These are phyloP conservation scores for Parazoanthus darwini DNA, from an alignment of 92 coral and sea anemone genomes.

Conservation along the genomic window DNA sequence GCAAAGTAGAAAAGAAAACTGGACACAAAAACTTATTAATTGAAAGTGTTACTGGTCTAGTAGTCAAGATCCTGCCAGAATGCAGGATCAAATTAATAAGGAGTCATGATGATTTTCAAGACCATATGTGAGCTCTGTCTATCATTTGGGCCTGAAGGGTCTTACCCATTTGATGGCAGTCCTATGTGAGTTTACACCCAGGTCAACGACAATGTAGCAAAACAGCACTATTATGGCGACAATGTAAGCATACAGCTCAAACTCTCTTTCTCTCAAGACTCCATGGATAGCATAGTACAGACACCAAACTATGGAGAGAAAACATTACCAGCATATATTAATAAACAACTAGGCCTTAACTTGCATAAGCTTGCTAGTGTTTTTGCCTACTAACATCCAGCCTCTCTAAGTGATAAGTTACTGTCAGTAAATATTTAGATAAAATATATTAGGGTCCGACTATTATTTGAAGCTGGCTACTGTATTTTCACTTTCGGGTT, in stretches of 20 bases:
- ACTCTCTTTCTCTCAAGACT: conserved; percentile 88
- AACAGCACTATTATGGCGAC: conserved; percentile 67
- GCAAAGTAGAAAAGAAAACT: not conserved
- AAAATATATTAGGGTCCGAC: no score
- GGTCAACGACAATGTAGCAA: conserved; percentile 67
- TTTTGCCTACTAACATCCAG: no score
- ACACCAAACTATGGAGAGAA: conserved; percentile 67
- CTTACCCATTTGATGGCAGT: conserved; percentile 41
- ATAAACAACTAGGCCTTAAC: not conserved
- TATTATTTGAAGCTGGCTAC: no score
- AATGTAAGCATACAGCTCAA: conserved; percentile 86
- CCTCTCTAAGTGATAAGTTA: no score
- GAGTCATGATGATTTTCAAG: no score
- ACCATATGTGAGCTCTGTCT: no score
- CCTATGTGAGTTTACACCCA: conserved; percentile 31
- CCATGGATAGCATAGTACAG: conserved; percentile 94
- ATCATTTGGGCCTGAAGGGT: not conserved
- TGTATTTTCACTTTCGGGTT: no score
- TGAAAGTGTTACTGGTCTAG: not conserved
- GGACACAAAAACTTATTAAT: not conserved
- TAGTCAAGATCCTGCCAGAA: no score
- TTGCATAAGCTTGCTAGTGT: no score
- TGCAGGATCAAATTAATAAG: no score
- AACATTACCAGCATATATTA: not conserved
- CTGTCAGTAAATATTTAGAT: no score